phyloP scores from a whole-genome alignment of 1,140 invertebrate genomes.

The Pentalonia nigronervosa region DNA sequence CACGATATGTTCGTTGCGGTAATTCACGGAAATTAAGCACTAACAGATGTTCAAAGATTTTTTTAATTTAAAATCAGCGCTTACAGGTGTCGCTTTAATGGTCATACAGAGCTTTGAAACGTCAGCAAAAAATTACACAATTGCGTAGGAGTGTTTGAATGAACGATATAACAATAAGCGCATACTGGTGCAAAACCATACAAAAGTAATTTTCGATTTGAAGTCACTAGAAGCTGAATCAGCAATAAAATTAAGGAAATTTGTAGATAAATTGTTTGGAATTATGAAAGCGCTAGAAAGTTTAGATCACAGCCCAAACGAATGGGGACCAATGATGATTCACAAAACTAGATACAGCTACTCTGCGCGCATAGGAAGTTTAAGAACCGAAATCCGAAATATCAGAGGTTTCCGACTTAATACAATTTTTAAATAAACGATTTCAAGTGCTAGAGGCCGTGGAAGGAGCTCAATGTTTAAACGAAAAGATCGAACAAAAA shows the following conservation, averaged over 20 bases:
- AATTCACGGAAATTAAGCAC: neutral
- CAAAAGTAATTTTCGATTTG: neutral
- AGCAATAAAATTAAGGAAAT: neutral
- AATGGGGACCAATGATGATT: neutral
- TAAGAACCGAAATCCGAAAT: too few relatives aligned
- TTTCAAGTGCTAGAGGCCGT: too few relatives aligned
- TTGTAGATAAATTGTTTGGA: neutral
- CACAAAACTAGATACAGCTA: neutral
- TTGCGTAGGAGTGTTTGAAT: neutral
- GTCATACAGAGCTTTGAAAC: constrained; percentile 6
- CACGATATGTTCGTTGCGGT: neutral
- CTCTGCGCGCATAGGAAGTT: neutral
- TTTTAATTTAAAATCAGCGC: too few relatives aligned
- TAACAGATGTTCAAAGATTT: neutral
- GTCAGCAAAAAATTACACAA: neutral
- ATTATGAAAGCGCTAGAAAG: neutral
- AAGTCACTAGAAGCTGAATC: neutral
- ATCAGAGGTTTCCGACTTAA: too few relatives aligned
- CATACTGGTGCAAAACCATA: too few relatives aligned
- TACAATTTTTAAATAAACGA: too few relatives aligned
- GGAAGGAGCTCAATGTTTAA: too few relatives aligned
- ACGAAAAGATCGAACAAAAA: too few relatives aligned
- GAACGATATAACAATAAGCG: too few relatives aligned
- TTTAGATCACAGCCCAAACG: neutral
- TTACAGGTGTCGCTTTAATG: neutral